Evolutionary conservation across 2,797 vertebrate species (phyloP).

Genomic region (Typhlichthys subterraneus): DNA sequence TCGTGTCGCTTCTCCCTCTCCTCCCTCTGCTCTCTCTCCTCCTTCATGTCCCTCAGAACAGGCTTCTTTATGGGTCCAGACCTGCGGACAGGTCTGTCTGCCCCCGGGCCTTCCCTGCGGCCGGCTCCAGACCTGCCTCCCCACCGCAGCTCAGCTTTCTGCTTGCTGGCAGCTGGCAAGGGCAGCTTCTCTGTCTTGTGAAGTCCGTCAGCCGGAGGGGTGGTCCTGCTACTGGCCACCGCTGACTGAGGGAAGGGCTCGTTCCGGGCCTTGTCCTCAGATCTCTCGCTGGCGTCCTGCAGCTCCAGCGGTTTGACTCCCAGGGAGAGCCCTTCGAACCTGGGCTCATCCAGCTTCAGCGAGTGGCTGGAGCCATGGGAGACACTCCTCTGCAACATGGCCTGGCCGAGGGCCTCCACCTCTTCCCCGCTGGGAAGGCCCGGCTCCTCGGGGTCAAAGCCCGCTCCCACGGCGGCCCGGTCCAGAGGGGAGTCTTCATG

Average conservation of each 20-base stretch:
- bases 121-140: conserved; percentile 85
- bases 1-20: conserved; percentile 89
- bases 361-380: conserved; percentile 91
- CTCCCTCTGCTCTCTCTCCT: conserved; percentile 93
- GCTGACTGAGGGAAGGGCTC: conserved; percentile 83
- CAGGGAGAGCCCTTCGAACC: conserved; percentile 77
- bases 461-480: conserved; percentile 60
- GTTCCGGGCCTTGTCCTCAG: conserved; percentile 86
- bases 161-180: conserved; percentile 79
- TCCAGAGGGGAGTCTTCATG: conserved; percentile 85
- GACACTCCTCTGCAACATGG: conserved; percentile 86
- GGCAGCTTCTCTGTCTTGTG: conserved; percentile 89
- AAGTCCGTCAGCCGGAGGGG: conserved; percentile 80
- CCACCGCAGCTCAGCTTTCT: conserved; percentile 95
- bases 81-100: conserved; percentile 89
- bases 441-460: conserved; percentile 81
- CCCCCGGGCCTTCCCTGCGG: conserved; percentile 85
- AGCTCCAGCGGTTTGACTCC: conserved; percentile 82
- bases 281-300: conserved; percentile 82
- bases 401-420: conserved; percentile 79
- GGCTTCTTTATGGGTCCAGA: conserved; percentile 98
- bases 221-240: conserved; percentile 69
- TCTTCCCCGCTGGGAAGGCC: conserved; percentile 79
- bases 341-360: conserved; percentile 88
- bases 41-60: conserved; percentile 96